A percentile compares a stretch with the other conserved stretches of the same genome.
These are phyloP conservation scores for Octomys mimax DNA, from an alignment of 2,797 vertebrate species.

Conservation along the genomic window DNA sequence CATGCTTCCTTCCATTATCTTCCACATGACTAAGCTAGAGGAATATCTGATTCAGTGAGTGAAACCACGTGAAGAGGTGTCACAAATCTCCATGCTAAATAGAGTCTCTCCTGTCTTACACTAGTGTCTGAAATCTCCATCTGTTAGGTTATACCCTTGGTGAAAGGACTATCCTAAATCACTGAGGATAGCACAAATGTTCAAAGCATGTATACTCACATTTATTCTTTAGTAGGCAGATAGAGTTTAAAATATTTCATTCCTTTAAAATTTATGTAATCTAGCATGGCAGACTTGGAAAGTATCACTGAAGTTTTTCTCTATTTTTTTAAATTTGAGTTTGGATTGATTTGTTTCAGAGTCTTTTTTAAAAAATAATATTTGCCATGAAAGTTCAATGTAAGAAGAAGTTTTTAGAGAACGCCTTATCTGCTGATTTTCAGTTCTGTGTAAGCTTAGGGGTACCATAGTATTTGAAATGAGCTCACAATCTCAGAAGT, in stretches of 20 bases:
- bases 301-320: slow-evolving; percentile 24
- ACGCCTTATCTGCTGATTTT: slow-evolving; percentile 30
- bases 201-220: not conserved
- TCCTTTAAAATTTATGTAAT: not conserved
- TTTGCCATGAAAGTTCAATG: slow-evolving; percentile 45
- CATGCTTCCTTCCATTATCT: not conserved
- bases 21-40: not conserved
- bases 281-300: slow-evolving; percentile 14
- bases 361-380: slow-evolving; percentile 47
- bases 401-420: not conserved
- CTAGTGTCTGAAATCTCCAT: not conserved
- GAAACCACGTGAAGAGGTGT: not conserved
- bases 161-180: slow-evolving; percentile 6
- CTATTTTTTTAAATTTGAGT: slow-evolving; percentile 56
- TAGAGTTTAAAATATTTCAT: slow-evolving; percentile 9
- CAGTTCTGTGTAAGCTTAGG: not conserved
- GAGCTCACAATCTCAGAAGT: not conserved
- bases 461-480: slow-evolving; percentile 58
- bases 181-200: not conserved
- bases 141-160: slow-evolving; percentile 27
- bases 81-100: not conserved
- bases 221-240: slow-evolving; percentile 42
- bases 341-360: slow-evolving; percentile 55
- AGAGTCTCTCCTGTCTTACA: not conserved
- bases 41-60: not conserved